Evolutionary conservation across 1,140 invertebrate species (phyloP).

Genomic region (Aphaenogaster floridana): DNA sequence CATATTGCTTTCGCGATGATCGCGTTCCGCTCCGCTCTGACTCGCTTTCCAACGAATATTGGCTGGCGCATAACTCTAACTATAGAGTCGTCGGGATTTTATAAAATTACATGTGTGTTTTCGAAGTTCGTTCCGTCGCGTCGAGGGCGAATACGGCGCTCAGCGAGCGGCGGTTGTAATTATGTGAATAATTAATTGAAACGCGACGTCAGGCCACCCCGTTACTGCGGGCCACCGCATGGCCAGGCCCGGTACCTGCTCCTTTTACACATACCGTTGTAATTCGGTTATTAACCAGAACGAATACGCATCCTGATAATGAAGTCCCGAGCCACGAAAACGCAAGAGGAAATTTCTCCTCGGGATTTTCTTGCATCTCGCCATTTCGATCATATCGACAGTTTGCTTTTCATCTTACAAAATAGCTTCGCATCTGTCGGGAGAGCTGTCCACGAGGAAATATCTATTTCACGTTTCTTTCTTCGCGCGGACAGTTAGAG

Average conservation of each 20-base stretch:
- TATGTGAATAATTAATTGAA: constrained; percentile 83
- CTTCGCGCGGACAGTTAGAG: constrained; percentile 28
- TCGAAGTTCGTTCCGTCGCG: background rate
- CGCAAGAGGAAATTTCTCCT: background rate
- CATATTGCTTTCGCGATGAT: background rate
- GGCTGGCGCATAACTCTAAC: background rate
- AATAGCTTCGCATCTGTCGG: background rate
- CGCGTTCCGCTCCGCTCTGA: constrained; percentile 22
- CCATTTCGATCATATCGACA: background rate
- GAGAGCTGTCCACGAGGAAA: constrained; percentile 11
- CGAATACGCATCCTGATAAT: constrained; percentile 9
- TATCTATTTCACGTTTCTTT: constrained; percentile 27
- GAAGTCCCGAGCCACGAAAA: constrained; percentile 17
- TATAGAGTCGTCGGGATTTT: background rate
- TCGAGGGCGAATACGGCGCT: constrained; percentile 65
- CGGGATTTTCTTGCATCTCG: background rate
- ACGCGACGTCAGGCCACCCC: constrained; percentile 86
- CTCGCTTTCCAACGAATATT: background rate
- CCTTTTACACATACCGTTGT: constrained; percentile 21
- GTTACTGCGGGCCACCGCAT: constrained; percentile 86
- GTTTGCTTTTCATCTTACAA: background rate
- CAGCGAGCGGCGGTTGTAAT: constrained; percentile 77
- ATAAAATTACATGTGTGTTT: background rate
- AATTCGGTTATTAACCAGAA: constrained; percentile 39
- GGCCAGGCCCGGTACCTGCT: constrained; percentile 82